phyloP scores from a whole-genome alignment of 2,888 invertebrate species.

The Tethea ocularis region DNA sequence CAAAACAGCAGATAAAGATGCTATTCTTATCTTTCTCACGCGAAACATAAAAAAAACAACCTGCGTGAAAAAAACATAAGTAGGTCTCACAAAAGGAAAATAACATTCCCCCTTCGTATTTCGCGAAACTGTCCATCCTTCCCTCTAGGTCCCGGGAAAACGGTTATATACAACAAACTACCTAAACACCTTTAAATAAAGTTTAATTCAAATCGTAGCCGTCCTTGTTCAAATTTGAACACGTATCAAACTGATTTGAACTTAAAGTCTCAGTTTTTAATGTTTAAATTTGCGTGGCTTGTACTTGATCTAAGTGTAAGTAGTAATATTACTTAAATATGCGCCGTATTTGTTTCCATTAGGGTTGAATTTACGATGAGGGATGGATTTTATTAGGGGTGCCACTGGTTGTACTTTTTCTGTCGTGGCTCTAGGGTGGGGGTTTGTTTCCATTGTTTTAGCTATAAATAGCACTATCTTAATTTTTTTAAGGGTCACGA shows the following conservation, averaged over 20 bases:
- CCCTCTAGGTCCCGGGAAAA: neutral
- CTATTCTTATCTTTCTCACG: no score
- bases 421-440: constrained; percentile 50
- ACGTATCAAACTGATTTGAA: constrained; percentile 18
- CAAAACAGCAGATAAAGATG: no score
- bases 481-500: neutral
- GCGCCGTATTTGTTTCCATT: constrained; percentile 17
- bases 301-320: constrained; percentile 47
- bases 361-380: constrained; percentile 41
- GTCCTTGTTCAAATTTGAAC: constrained; percentile 21
- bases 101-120: neutral
- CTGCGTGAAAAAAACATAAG: constrained; percentile 4
- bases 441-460: constrained; percentile 56
- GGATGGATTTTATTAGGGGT: constrained; percentile 53
- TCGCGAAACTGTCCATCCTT: neutral
- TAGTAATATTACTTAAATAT: constrained; percentile 21
- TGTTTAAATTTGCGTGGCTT: constrained; percentile 15
- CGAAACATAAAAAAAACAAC: neutral
- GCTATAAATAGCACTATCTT: neutral
- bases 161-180: neutral
- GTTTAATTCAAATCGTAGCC: constrained; percentile 10
- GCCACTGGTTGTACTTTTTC: constrained; percentile 60
- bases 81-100: neutral
- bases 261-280: constrained; percentile 16
- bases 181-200: constrained; percentile 13